Conservation (phyloP, 2,113 vertebrate genomes). For the Calypte anna region DNA sequence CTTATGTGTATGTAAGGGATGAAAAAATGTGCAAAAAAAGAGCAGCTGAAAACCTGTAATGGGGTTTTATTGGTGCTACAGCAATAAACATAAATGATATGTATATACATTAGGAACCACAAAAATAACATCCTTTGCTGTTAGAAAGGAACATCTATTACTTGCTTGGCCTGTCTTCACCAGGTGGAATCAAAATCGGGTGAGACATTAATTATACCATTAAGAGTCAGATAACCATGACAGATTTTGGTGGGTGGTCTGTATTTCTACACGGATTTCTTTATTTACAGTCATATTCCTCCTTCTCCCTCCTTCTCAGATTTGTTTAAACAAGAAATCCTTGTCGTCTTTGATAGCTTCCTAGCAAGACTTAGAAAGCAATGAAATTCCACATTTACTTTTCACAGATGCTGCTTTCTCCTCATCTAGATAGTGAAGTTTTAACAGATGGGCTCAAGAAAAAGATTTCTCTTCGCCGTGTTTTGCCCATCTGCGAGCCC, state of each 20-base stretch:
- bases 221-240: neutral
- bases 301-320: neutral
- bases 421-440: neutral
- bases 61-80: neutral
- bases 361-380: neutral
- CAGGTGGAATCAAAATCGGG: neutral
- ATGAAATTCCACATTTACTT: conserved; percentile 21
- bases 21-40: neutral
- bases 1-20: neutral
- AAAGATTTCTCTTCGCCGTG: conserved; percentile 20
- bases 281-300: conserved; percentile 8
- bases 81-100: neutral
- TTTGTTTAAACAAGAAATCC: conserved; percentile 30
- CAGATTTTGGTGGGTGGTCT: conserved; percentile 39
- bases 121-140: neutral
- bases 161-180: neutral
- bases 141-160: neutral
- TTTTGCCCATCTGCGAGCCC: neutral
- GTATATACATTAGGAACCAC: neutral
- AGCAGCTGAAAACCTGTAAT: neutral
- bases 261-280: conserved; percentile 13
- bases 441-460: neutral
- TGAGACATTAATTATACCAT: neutral
- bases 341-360: neutral
- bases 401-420: neutral